Evolutionary conservation across 2,888 invertebrate species (phyloP), one percentile per base, ranked within the genome.

Genomic region (Folsomia manolachei): DNA sequence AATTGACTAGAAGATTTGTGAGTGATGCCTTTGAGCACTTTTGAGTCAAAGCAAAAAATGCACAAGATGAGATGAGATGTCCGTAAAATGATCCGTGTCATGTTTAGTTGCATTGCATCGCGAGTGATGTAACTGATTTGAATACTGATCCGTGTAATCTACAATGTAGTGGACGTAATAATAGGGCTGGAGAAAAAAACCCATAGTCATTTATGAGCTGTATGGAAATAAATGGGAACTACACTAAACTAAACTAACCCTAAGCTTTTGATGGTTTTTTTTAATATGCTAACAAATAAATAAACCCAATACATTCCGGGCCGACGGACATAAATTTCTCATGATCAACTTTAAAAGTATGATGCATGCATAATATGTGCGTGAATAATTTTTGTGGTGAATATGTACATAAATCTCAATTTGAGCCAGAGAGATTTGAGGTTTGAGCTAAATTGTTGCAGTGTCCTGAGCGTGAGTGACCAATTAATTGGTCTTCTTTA

Each of bases 21-120:
- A 39, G 39, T 39, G 39, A 39, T 39, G 39, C 39, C 39, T 39
- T n/a, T 39, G 39, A 39, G 39, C 39, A 39, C 39, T 39, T n/a
- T n/a, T n/a, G n/a, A n/a, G n/a, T n/a, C n/a, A 14, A 39, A 14
- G 39, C 21, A 62, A 23, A 62, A 25, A 62, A 23, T 25, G 14
- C 24, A 62, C 21, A 60, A 62, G 25, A 62, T 24, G 24, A 19
- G 24, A 62, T 2, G 24, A 25, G 62, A 62, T 62, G 62, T 2
- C 62, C 62, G 62, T 62, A 62, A 62, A 62, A 25, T 24, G 62
- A 62, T 62, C 62, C 62, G 25, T 62, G 62, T 62, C 62, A 62
- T 62, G 21, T 62, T 62, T 62, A 62, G 23, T 18, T 62, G 21
- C 62, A 24, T 4, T 19, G 2, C 24, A 62, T 62, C 24, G 62